Percentiles rank a stretch among this genome's conserved stretches.
phyloP scores from a whole-genome alignment of 2,888 invertebrate genomes.

The Bugula neritina region DNA sequence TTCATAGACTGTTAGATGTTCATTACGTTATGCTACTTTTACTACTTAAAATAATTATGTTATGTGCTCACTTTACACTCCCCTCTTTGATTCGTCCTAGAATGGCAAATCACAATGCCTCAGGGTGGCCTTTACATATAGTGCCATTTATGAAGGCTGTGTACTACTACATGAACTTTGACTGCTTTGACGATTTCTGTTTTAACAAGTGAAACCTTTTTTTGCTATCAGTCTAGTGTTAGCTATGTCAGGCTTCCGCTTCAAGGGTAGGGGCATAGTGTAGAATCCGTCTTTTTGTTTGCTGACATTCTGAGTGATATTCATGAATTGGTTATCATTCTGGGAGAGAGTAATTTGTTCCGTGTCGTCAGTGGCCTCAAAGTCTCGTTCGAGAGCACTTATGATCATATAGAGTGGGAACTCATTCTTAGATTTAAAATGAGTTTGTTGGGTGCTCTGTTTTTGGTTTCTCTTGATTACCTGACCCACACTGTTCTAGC shows the following conservation, averaged over 20 bases:
- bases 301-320: background rate
- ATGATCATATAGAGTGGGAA: too few relatives aligned
- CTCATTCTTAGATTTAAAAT: background rate
- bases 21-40: too few relatives aligned
- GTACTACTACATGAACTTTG: constrained; percentile 21
- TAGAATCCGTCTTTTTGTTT: constrained; percentile 26
- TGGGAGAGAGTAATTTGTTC: background rate
- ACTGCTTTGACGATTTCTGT: background rate
- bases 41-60: too few relatives aligned
- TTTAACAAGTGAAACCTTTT: constrained; percentile 20
- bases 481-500: background rate
- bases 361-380: background rate
- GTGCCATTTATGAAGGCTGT: constrained; percentile 23
- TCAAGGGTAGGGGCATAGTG: constrained; percentile 27
- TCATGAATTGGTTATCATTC: background rate
- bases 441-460: background rate
- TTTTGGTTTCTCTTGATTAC: background rate
- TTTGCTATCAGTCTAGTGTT: constrained; percentile 26
- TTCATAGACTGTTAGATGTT: too few relatives aligned
- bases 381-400: too few relatives aligned
- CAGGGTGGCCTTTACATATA: constrained; percentile 28
- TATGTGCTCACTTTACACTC: too few relatives aligned
- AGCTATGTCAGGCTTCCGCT: constrained; percentile 1
- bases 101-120: too few relatives aligned
- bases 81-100: too few relatives aligned